Evolutionary conservation across 2,113 vertebrate genomes (phyloP).

Genomic region (Heloderma charlesbogerti): DNA sequence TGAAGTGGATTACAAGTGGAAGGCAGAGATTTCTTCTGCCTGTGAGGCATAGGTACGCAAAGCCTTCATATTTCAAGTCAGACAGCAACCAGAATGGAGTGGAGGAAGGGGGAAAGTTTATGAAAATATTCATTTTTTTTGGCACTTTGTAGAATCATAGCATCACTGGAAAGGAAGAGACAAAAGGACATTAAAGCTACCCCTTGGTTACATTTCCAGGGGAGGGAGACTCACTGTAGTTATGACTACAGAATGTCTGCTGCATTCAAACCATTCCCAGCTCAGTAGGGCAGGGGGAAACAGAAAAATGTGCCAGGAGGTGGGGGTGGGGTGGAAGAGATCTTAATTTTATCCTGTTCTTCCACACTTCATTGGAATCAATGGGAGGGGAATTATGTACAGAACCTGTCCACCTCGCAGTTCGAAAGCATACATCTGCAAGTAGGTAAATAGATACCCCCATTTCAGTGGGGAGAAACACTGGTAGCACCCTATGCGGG

Average conservation of each 20-base stretch:
- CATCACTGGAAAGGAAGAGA: not conserved
- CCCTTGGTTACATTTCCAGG: not conserved
- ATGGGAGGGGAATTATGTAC: not conserved
- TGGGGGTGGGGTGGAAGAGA: not conserved
- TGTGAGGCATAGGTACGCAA: not conserved
- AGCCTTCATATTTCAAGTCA: not conserved
- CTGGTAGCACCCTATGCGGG: too few species aligned
- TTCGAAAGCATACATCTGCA: too few species aligned
- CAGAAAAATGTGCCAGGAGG: not conserved
- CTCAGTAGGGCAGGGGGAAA: not conserved
- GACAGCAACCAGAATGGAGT: not conserved
- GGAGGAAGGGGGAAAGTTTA: not conserved
- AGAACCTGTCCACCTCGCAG: too few species aligned
- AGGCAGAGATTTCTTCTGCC: not conserved
- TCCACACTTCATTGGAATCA: not conserved
- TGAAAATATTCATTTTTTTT: not conserved
- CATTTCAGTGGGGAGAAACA: too few species aligned
- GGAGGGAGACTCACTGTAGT: not conserved
- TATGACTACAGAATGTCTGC: not conserved
- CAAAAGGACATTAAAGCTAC: not conserved
- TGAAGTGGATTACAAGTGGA: not conserved
- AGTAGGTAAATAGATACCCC: too few species aligned
- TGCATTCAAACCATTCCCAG: not conserved
- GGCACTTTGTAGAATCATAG: not conserved
- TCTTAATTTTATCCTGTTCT: not conserved